Percentiles rank a stretch among this genome's conserved stretches.
Conservation (phyloP, 53 echinoderm and acorn worm species). For the Echinometra lucunter region DNA sequence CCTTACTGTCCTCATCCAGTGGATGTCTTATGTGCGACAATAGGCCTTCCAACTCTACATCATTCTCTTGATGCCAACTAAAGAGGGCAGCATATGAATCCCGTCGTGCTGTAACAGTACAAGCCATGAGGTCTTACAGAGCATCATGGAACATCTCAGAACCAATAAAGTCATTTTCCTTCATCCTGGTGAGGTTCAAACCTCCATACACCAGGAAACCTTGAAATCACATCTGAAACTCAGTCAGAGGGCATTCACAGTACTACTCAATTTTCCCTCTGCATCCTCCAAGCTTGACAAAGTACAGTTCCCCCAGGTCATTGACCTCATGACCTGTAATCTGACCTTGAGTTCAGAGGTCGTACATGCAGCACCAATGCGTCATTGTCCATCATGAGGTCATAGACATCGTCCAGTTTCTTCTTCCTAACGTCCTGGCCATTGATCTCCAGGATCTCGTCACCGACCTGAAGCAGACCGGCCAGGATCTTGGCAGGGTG, state of each 20-base stretch:
- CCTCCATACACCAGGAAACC: neutral
- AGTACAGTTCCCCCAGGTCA: neutral
- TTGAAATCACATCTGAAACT: neutral
- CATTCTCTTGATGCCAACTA: neutral
- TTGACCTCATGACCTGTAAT: conserved; percentile 65
- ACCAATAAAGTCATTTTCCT: neutral
- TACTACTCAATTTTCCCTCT: neutral
- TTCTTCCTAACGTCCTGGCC: conserved; percentile 73
- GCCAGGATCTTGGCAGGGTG: conserved; percentile 96
- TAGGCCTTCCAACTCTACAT: neutral
- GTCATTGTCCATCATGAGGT: conserved; percentile 96
- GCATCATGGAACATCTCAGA: neutral
- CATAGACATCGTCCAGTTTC: conserved; percentile 94
- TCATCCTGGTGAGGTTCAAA: neutral
- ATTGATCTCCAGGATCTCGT: conserved; percentile 95
- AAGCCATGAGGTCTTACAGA: neutral
- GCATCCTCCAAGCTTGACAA: neutral
- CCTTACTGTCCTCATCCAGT: neutral
- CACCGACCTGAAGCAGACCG: conserved; percentile 90
- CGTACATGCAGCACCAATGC: conserved; percentile 79
- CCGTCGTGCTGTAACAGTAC: neutral
- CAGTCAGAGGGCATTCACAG: neutral
- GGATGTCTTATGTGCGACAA: neutral
- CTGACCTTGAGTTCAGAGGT: conserved; percentile 73
- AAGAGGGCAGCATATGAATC: neutral